Evolutionary conservation across 2,113 vertebrate species (phyloP).

Genomic region (Hyperopisus bebe): DNA sequence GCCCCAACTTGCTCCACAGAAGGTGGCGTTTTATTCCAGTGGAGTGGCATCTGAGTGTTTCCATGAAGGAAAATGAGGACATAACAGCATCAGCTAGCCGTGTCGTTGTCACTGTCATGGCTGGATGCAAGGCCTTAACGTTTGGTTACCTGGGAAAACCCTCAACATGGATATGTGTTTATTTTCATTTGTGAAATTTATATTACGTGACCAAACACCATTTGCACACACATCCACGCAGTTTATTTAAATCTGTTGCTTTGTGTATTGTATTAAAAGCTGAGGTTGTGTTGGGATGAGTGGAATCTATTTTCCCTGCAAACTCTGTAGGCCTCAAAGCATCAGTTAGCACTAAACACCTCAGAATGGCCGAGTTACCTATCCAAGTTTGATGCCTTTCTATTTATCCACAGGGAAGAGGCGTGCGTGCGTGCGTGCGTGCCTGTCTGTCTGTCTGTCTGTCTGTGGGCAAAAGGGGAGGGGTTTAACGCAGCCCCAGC

Average conservation of each 20-base stretch:
- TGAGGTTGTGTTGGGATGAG: neutral
- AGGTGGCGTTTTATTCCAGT: neutral
- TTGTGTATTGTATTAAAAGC: neutral
- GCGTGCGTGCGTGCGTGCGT: neutral
- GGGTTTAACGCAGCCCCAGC: neutral
- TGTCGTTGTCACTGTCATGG: neutral
- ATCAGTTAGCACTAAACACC: neutral
- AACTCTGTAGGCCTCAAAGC: neutral
- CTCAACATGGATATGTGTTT: neutral
- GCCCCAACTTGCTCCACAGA: neutral
- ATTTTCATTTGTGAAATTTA: slow-evolving; percentile 8
- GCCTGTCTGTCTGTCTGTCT: neutral
- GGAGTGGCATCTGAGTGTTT: neutral
- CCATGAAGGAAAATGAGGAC: neutral
- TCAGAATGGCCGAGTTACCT: neutral
- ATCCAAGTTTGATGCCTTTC: neutral
- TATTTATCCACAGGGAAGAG: neutral
- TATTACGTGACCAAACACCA: neutral
- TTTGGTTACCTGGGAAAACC: neutral
- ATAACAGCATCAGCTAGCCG: neutral
- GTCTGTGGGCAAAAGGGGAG: neutral
- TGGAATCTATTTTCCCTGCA: neutral
- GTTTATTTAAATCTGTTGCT: slow-evolving; percentile 20
- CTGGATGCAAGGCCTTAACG: neutral
- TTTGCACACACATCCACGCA: neutral